These are phyloP conservation scores for Achatina immaculata DNA, from an alignment of 1,140 invertebrate species.

Conservation along the genomic window DNA sequence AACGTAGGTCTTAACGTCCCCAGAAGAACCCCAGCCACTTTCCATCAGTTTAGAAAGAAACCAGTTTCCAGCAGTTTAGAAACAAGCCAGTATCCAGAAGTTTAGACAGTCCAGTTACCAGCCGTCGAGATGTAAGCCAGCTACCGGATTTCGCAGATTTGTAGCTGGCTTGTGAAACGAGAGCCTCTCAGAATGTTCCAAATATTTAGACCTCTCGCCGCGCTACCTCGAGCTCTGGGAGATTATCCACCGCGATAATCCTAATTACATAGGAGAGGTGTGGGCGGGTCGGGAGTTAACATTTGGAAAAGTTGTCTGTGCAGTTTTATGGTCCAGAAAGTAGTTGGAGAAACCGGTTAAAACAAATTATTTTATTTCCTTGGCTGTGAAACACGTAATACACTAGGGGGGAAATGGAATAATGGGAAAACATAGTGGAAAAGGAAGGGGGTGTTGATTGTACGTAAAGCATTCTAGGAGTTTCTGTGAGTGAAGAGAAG, in stretches of 20 bases:
- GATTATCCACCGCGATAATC: slow-evolving; percentile 10
- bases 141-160: background rate
- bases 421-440: no score
- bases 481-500: no score
- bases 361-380: no score
- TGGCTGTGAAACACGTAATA: no score
- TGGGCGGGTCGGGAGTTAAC: background rate
- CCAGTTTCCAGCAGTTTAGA: background rate
- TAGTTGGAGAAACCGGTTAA: no score
- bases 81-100: slow-evolving; percentile 7
- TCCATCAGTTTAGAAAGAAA: background rate
- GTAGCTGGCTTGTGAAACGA: background rate
- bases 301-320: no score
- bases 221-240: background rate
- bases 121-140: background rate
- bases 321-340: no score
- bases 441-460: no score
- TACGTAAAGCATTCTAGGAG: no score
- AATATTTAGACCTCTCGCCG: slow-evolving; percentile 11
- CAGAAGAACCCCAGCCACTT: no score
- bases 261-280: slow-evolving; percentile 3
- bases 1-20: no score
- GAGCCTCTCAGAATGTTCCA: slow-evolving; percentile 12
- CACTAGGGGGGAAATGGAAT: no score
- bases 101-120: background rate